These are phyloP conservation scores for Passer montanus DNA, from an alignment of 2,113 vertebrate species.

Conservation along the genomic window DNA sequence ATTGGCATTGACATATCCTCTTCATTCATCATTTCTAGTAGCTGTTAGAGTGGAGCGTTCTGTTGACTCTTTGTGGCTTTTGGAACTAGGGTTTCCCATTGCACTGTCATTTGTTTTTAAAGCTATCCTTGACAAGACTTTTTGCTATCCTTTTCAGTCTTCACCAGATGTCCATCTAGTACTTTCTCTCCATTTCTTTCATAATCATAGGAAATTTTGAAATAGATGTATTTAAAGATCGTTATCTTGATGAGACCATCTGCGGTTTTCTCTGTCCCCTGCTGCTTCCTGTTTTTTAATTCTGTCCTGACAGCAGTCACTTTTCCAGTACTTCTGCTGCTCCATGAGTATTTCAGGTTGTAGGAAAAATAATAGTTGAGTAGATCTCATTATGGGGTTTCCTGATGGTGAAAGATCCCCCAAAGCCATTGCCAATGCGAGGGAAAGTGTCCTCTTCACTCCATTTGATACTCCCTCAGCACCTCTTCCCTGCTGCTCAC, in stretches of 20 bases:
- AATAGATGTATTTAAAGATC: neutral
- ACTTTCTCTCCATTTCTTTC: neutral
- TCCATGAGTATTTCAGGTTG: neutral
- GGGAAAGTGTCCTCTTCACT: neutral
- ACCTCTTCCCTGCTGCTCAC: neutral
- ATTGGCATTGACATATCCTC: neutral
- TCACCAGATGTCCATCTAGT: neutral
- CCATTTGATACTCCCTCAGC: neutral
- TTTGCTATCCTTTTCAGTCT: neutral
- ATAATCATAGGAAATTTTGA: neutral
- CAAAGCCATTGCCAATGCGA: neutral
- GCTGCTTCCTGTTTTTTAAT: neutral
- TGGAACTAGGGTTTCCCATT: neutral
- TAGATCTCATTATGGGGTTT: neutral
- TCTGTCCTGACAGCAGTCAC: neutral
- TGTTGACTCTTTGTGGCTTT: neutral
- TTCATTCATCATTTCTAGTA: neutral
- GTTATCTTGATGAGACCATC: neutral
- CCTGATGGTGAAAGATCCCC: neutral
- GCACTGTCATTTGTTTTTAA: neutral
- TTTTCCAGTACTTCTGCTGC: neutral
- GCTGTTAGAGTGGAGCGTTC: neutral
- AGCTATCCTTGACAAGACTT: neutral
- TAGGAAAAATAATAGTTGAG: neutral
- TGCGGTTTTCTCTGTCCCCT: neutral